Evolutionary conservation across 1,140 invertebrate species (phyloP), one percentile per base, ranked within the genome.

Genomic region (Zaprionus inermis): DNA sequence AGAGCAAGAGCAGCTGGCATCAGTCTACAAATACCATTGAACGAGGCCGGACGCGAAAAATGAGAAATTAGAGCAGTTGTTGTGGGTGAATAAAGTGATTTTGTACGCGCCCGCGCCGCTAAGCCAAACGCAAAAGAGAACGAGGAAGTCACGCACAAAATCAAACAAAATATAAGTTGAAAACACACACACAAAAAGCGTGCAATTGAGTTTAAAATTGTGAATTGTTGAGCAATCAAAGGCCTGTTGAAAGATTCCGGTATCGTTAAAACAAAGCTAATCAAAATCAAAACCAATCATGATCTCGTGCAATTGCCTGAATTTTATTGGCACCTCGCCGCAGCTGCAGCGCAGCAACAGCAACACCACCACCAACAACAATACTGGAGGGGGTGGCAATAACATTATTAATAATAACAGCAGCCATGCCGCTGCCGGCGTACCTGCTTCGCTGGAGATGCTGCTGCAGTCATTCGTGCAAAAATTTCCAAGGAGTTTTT

Each of bases 251-350:
- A 52, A 44, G 32, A 49, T 67, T 70, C 64, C 72, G 59, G 68
- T 84, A 85, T 66, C 69, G 65, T 77, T 68, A 51, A 56, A 7
- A 22, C 54, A 60, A 49, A 49, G 67, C 65, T 60, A 72, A 58
- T 38, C 49, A 67, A 65, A 66, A 73, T 66, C 57, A 36, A 68
- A 73, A 60, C 46, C 32, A 68, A 73, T 73, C 73, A 91, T 88
- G 76, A 79, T 91, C 68, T 84, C 82, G 55, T 91, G 90, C 76
- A 84, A 91, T 75, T 91, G 90, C 70, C 74, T 75, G 67, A 91
- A 91, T 76, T 79, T 91, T 65, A 80, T 74, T 67, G 90, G 72
- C 46, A 66, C 76, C 20, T 68, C 55, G 34, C 56, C 77, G 55
- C 72, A 81, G 51, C 52, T 80, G 75, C 78, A 85, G 61, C 79